A percentile compares a stretch with the other conserved stretches of the same genome.
These are phyloP conservation scores for Caerostris darwini DNA, from an alignment of 1,140 invertebrate genomes.

Conservation along the genomic window DNA sequence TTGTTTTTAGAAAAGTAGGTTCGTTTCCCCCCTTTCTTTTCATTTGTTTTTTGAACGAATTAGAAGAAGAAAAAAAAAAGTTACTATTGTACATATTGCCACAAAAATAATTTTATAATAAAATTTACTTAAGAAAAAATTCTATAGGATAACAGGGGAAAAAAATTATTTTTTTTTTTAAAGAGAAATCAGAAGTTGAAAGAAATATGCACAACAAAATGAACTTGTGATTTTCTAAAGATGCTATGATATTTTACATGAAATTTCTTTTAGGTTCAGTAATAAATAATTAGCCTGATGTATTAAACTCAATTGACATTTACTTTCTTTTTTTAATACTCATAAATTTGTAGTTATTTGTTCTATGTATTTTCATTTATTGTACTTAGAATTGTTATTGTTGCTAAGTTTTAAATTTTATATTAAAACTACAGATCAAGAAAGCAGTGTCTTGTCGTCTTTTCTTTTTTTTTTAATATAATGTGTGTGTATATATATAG, in stretches of 20 bases:
- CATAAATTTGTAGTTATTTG: slow-evolving; percentile 49
- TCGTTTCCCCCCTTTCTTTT: background rate
- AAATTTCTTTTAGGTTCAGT: background rate
- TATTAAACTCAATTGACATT: background rate
- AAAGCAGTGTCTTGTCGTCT: background rate
- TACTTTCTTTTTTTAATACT: background rate
- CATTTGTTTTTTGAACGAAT: background rate
- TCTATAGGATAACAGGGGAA: background rate
- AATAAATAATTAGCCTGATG: slow-evolving; percentile 2
- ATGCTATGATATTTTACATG: background rate
- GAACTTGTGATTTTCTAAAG: background rate
- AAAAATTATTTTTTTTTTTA: background rate
- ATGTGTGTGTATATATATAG: too few relatives aligned
- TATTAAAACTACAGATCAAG: slow-evolving; percentile 62
- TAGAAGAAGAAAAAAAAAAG: background rate
- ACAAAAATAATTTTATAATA: slow-evolving; percentile 23
- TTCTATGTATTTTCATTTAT: slow-evolving; percentile 50
- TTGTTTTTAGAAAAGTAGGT: background rate
- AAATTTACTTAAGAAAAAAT: background rate
- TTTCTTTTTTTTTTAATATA: background rate
- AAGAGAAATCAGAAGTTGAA: background rate
- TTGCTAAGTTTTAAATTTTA: slow-evolving; percentile 76
- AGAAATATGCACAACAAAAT: background rate
- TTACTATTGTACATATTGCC: slow-evolving; percentile 16
- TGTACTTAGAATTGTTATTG: slow-evolving; percentile 74